Evolutionary conservation across 1,140 invertebrate genomes (phyloP), one percentile per base, ranked within the genome.

Genomic region (Aphaenogaster floridana): DNA sequence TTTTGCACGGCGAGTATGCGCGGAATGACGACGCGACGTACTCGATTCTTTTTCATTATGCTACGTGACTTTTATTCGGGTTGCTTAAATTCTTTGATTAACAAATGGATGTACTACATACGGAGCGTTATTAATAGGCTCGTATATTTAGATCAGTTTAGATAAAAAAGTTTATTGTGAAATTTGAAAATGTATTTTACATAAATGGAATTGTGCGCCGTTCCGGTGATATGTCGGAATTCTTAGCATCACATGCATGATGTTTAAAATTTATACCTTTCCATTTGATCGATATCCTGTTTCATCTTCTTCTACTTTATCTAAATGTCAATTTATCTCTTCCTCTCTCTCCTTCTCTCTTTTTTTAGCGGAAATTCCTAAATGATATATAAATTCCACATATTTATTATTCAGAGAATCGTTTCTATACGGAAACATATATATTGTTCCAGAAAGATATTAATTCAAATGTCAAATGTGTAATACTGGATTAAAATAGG

Each of bases 41-140:
- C 68, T 54, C 48, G 52, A 74, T 63, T 21, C 42, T 59, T 84
- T 84, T 63, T 28, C 17, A 50, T 84, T 36, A 50, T 6, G 13
- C 13, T 13, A 54, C 63, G 28, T 36, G 57, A 48, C 15, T 71
- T 52, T 81, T 72, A 61, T 63, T 39, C 45, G 13, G 11, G 13
- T 50, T n/a, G 17, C 17, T 34, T 74, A 61, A 21, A 83, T 74
- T 50, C 72, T 48, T 48, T 21, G 17, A 61, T 50, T 74, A 76
- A 34, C 17, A 17, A 50, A 61, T 21, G 54, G 13, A 36, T 21
- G 11, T 36, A 50, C 4, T 36, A 11, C 45, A 28, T 28, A 6
- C 13, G 15, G 42, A 83, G 9, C 13, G 17, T 74, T 48, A 17
- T 2, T 6, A 17, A 50, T n/a, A 39, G 4, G 3, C 1, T n/a